Percentiles rank a stretch among this genome's conserved stretches.
Conservation (phyloP, 1,140 invertebrate genomes). For the Micrasema longulum region DNA sequence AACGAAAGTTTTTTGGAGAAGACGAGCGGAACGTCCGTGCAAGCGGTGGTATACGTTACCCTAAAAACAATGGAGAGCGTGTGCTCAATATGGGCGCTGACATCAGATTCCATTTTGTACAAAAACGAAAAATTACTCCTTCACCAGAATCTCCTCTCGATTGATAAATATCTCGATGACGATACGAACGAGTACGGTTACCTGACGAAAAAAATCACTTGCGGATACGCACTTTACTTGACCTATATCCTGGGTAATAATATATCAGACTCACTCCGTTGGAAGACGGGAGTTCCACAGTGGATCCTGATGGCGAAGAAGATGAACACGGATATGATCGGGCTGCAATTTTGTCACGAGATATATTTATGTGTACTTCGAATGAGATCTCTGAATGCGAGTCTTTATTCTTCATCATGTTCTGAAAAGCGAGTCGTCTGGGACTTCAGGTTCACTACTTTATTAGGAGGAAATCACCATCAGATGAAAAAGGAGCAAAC, state of each 20-base stretch:
- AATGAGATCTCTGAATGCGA: slow-evolving; percentile 3
- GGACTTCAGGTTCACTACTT: slow-evolving; percentile 3
- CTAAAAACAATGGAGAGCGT: slow-evolving; percentile 17
- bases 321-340: slow-evolving; percentile 26
- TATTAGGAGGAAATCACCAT: not conserved
- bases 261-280: slow-evolving; percentile 22
- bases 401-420: not conserved
- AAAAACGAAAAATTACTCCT: slow-evolving; percentile 18
- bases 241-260: slow-evolving; percentile 2
- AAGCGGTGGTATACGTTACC: not conserved
- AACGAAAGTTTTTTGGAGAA: slow-evolving; percentile 3
- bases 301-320: slow-evolving; percentile 30
- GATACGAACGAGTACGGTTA: slow-evolving; percentile 7
- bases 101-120: slow-evolving; percentile 23
- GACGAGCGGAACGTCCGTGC: not conserved
- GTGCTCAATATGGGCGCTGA: not conserved
- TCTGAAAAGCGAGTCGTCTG: not conserved
- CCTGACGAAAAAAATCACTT: not conserved
- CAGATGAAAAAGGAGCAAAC: not conserved
- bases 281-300: slow-evolving; percentile 22
- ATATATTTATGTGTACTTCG: slow-evolving; percentile 23
- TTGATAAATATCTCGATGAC: slow-evolving; percentile 26
- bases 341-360: slow-evolving; percentile 29
- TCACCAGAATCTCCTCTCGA: slow-evolving; percentile 7
- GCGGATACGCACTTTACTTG: not conserved